phyloP scores from a whole-genome alignment of 2,888 invertebrate species.

The Tetrapedia diversipes region DNA sequence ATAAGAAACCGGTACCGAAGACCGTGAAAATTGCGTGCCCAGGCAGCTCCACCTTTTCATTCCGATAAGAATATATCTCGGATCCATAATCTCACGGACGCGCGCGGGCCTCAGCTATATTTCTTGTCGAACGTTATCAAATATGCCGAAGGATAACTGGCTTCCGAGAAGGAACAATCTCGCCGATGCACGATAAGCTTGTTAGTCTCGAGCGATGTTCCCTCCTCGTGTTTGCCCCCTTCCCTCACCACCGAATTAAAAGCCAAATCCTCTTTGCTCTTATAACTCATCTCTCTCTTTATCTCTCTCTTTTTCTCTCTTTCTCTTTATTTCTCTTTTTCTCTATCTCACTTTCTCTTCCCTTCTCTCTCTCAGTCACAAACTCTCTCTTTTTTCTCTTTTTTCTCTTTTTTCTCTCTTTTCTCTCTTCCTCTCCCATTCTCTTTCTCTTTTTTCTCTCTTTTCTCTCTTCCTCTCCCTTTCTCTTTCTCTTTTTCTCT shows the following conservation, averaged over 20 bases:
- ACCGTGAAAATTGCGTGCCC: constrained; percentile 24
- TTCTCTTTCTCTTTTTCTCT: background rate
- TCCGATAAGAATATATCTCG: constrained; percentile 62
- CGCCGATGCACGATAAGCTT: constrained; percentile 63
- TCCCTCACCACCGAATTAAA: constrained; percentile 53
- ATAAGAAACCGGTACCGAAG: background rate
- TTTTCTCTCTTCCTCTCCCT: background rate
- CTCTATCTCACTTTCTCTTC: background rate
- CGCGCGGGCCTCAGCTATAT: constrained; percentile 47
- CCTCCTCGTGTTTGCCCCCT: constrained; percentile 24
- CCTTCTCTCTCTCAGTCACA: background rate
- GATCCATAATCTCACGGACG: constrained; percentile 54
- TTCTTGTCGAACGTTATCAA: constrained; percentile 63
- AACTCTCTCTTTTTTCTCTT: too few relatives aligned
- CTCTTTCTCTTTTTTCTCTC: background rate
- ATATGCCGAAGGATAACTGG: constrained; percentile 60
- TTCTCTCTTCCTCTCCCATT: background rate
- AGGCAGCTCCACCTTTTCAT: constrained; percentile 29
- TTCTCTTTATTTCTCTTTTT: background rate
- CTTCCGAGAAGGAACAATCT: constrained; percentile 68
- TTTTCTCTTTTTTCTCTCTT: background rate
- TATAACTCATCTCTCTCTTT: background rate
- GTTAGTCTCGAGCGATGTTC: constrained; percentile 47
- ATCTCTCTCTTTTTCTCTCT: too few relatives aligned
- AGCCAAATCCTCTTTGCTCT: constrained; percentile 42